These are phyloP conservation scores for Cheilosia grossa DNA, from an alignment of 2,888 invertebrate genomes.

Conservation along the genomic window DNA sequence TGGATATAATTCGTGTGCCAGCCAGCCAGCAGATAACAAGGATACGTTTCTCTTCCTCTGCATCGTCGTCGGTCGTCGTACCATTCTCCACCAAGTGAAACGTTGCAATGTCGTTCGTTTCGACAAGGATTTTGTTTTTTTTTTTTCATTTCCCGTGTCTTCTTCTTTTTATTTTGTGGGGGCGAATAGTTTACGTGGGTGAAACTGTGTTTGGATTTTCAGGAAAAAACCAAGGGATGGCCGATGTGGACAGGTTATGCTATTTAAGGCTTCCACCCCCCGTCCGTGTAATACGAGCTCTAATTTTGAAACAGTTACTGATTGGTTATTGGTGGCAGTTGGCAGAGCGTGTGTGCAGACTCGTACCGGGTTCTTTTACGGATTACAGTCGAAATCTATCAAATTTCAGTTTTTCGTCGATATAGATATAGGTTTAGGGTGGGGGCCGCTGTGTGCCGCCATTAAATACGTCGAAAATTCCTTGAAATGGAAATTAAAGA, in stretches of 20 bases:
- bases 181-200: conserved; percentile 7
- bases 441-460: neutral
- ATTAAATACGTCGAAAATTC: conserved; percentile 22
- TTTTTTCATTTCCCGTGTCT: neutral
- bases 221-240: neutral
- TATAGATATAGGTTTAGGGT: no score
- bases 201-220: conserved; percentile 30
- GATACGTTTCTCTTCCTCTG: conserved; percentile 21
- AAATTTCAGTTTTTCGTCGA: conserved; percentile 29
- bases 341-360: conserved; percentile 15
- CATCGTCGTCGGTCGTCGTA: conserved; percentile 26
- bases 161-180: neutral
- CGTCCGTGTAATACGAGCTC: conserved; percentile 45
- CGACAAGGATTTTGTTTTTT: conserved; percentile 29
- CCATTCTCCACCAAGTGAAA: conserved; percentile 17
- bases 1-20: conserved; percentile 59
- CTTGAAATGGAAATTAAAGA: no score
- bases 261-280: conserved; percentile 48
- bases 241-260: neutral
- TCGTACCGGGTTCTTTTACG: conserved; percentile 40
- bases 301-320: conserved; percentile 33
- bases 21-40: conserved; percentile 39
- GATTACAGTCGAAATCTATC: conserved; percentile 55
- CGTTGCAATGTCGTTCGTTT: neutral
- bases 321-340: conserved; percentile 32